Evolutionary conservation across 1,140 invertebrate genomes (phyloP).

Genomic region (Zaprionus africanus): DNA sequence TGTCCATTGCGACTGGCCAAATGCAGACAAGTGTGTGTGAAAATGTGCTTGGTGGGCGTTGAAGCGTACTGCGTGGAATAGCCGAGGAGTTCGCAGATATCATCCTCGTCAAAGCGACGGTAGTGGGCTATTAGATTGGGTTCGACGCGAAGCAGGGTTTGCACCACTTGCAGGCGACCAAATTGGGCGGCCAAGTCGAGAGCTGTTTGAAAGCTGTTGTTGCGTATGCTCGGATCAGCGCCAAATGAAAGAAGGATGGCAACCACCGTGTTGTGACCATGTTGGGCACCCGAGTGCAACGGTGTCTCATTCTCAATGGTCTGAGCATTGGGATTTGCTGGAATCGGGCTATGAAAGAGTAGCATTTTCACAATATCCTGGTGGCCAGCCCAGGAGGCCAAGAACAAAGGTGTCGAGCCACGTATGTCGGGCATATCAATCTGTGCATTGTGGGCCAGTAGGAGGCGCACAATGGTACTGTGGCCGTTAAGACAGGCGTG

Average conservation of each 20-base stretch:
- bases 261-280: slow-evolving; percentile 95
- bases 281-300: slow-evolving; percentile 96
- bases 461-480: slow-evolving; percentile 94
- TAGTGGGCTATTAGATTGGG: slow-evolving; percentile 90
- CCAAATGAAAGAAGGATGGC: slow-evolving; percentile 92
- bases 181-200: slow-evolving; percentile 98
- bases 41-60: slow-evolving; percentile 84
- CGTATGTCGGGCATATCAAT: slow-evolving; percentile 93
- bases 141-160: slow-evolving; percentile 91
- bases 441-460: slow-evolving; percentile 94
- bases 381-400: slow-evolving; percentile 95
- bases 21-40: slow-evolving; percentile 95
- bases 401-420: slow-evolving; percentile 94
- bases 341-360: slow-evolving; percentile 89
- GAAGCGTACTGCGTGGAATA: slow-evolving; percentile 42
- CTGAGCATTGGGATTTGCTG: slow-evolving; percentile 93
- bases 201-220: slow-evolving; percentile 95
- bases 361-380: slow-evolving; percentile 92
- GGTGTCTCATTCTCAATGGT: slow-evolving; percentile 97
- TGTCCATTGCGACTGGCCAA: slow-evolving; percentile 95
- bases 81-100: slow-evolving; percentile 42
- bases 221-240: slow-evolving; percentile 95
- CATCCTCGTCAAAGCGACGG: slow-evolving; percentile 54
- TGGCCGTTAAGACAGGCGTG: slow-evolving; percentile 96
- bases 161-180: slow-evolving; percentile 93